Evolutionary conservation across 2,113 vertebrate species (phyloP), one percentile per base, ranked within the genome.

Genomic region (Oreochromis tanganicae): DNA sequence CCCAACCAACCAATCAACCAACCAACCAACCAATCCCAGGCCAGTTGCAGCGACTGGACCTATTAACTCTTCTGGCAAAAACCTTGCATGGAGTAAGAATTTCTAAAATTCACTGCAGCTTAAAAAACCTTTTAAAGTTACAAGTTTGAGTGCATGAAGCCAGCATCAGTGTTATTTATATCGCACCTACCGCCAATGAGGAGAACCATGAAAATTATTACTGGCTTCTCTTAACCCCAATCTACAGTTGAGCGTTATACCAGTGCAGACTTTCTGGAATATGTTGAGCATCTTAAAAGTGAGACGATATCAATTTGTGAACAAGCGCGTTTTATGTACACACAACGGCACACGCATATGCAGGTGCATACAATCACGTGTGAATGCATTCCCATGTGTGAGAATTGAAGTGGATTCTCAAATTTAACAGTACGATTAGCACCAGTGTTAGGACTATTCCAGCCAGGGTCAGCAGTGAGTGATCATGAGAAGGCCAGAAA

Each of bases 401-500:
- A 68, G 66, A 63, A 50, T 59, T 50, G 19, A 52, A 87, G 46
- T 21, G 46, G 83, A 82, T 55, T 82, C 54, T 87, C 41, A 78
- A 16, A 66, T 87, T 55, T 19, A 61, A 88, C 59, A 38, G 73
- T 38, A 16, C 38, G 3, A 32, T 85, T 57, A 59, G 29, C 41
- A 78, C 27, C 48, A 55, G 71, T 52, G 61, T 66, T 84, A 79
- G 50, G 59, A 88, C 78, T 55, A 41, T 11, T 81, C 29, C 61
- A 54, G 82, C 55, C 82, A 73, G 85, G 89, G 86, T 92, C 85
- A 94, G 90, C 88, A 90, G 46, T 55, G 83, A 91, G 89, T 79
- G 88, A 68, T 88, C 82, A 92, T 82, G 92, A 94, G 91, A 87
- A 91, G 92, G 93, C 88, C 92, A 94, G 87, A 80, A 50, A 85